Conservation (phyloP, 2,888 invertebrate genomes). For the Omphaloscelis lunosa region DNA sequence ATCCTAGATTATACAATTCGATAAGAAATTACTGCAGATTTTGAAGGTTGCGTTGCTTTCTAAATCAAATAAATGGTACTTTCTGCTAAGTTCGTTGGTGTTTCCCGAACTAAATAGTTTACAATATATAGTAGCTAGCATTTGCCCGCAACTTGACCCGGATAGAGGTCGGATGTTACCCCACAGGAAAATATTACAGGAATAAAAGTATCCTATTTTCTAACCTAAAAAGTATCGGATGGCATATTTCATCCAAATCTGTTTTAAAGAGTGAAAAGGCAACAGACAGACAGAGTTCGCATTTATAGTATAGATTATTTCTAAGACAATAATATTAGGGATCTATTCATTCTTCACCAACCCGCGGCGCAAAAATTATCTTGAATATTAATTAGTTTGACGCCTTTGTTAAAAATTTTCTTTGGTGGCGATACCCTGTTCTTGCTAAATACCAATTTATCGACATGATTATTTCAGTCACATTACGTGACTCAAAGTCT, state of each 20-base stretch:
- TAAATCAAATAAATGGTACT: background rate
- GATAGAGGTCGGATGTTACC: background rate
- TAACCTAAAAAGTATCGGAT: background rate
- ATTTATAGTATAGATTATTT: background rate
- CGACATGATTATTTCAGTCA: slow-evolving; percentile 16
- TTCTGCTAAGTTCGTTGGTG: background rate
- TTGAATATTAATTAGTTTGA: too few species aligned
- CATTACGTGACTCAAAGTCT: slow-evolving; percentile 30
- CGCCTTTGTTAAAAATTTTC: background rate
- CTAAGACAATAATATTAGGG: background rate
- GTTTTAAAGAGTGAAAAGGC: background rate
- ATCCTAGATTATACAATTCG: background rate
- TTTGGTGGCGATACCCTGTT: background rate
- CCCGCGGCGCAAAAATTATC: background rate
- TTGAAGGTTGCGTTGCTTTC: background rate
- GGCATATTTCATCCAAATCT: background rate
- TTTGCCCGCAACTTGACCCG: too few species aligned
- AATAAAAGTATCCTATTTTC: background rate
- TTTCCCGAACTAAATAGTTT: background rate
- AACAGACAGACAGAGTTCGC: background rate
- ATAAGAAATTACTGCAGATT: background rate
- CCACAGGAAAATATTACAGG: background rate
- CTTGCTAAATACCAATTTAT: background rate
- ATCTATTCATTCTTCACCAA: background rate
- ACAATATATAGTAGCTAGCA: background rate